Base-by-base conservation (phyloP, 2,113 vertebrate species). In the Picathartes gymnocephalus region DNA sequence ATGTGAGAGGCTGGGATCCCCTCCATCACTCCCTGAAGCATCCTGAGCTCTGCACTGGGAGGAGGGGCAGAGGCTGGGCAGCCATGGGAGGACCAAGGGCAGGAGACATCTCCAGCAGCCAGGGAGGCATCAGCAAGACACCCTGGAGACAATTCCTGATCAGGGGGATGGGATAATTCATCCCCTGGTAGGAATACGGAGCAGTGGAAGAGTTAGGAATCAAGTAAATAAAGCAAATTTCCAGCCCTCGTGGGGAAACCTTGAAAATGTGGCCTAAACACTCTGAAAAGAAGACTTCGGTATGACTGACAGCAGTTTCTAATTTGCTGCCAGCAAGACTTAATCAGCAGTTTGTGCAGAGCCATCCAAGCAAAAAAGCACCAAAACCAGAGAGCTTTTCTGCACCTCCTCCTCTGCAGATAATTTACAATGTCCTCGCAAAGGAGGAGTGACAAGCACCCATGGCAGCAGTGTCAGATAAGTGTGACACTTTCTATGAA, bases 401-500 rank as follows among this genome's bases (percentile, higher is more conserved):
- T 94, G 60, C 94, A 88, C 72, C 92, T 95, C 85, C 86, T 80
- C 62, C 82, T 61, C 88, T 35, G 76, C 82, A 86, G 53, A 64
- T 61, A 39, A 93, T 94, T 96, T 45, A 93, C 0, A 25, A 76
- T 64, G 90, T 78, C 90, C 69, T 69, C 1, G 7, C 7, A 7
- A 35, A 88, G 90, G 54, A 85, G 85, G 61, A 69, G 86, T 72
- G 93, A 94, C 92, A 88, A 86, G 93, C 88, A 17, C 15, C 7
- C 21, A 79, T 93, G 94, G 95, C 90, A 95, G 86, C 82, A 61
- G 86, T 86, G 92, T 96, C 95, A 96, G 92, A 90, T 86, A 68
- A 95, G 86, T 83, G 72, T 35, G 93, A 83, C 6, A 72, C 95
- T 96, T 76, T 92, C 88, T 97, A 47, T 96, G 94, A 95, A 94